Evolutionary conservation across 2,113 vertebrate genomes (phyloP).

Genomic region (Aptenodytes patagonicus): DNA sequence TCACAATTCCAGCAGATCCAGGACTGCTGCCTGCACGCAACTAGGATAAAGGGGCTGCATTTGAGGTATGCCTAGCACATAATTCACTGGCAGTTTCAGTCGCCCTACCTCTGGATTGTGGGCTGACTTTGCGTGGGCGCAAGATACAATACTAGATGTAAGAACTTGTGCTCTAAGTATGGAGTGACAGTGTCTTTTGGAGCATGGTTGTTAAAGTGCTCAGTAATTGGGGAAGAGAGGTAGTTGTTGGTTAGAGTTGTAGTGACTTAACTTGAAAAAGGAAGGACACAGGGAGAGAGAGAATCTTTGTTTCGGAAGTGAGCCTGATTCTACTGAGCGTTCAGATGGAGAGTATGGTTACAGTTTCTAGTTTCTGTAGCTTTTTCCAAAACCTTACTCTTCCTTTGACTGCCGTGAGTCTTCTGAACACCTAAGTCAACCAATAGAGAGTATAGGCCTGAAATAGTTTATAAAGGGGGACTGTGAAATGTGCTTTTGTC

Average conservation of each 20-base stretch:
- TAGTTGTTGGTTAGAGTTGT: not conserved
- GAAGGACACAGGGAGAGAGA: not conserved
- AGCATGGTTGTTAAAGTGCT: not conserved
- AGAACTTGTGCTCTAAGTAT: not conserved
- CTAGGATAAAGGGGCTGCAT: not conserved
- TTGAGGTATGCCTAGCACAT: not conserved
- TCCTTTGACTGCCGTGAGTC: not conserved
- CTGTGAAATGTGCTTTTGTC: not conserved
- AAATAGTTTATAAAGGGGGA: not conserved
- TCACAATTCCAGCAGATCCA: not conserved
- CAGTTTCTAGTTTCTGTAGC: not conserved
- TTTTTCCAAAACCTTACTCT: not conserved
- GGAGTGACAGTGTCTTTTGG: not conserved
- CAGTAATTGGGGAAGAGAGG: not conserved
- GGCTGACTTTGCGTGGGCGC: not conserved
- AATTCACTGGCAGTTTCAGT: not conserved
- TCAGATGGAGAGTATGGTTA: not conserved
- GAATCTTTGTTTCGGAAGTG: not conserved
- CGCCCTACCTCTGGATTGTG: fast-evolving
- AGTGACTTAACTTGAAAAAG: not conserved
- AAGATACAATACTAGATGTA: too few species aligned
- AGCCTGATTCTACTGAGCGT: not conserved
- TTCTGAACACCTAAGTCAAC: not conserved
- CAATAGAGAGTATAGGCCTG: not conserved
- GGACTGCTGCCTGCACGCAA: not conserved